Evolutionary conservation across 1,140 invertebrate species (phyloP).

Genomic region (Pristionchus pacificus): DNA sequence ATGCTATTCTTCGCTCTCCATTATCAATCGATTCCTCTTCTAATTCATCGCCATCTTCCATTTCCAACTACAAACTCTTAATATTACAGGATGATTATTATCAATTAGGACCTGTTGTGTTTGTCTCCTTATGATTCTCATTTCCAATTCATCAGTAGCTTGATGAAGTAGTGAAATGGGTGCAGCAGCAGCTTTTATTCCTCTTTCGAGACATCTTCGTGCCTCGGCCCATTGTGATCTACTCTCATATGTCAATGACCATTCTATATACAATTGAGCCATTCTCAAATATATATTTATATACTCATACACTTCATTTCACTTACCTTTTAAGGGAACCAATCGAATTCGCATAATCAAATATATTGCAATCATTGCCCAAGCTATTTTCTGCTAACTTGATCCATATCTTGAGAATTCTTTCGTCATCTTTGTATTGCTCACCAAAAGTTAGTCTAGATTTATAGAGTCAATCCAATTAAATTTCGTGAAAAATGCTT

Average conservation of each 20-base stretch:
- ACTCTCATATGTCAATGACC: neutral
- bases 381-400: slow-evolving; percentile 27
- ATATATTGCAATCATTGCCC: slow-evolving; percentile 23
- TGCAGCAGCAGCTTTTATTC: neutral
- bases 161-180: neutral
- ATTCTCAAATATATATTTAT: neutral
- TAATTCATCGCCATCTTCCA: neutral
- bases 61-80: neutral
- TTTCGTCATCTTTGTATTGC: slow-evolving; percentile 16
- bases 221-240: neutral
- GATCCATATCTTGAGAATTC: slow-evolving; percentile 31
- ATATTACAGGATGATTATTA: too few relatives aligned
- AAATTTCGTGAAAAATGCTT: slow-evolving; percentile 3
- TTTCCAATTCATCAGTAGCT: neutral
- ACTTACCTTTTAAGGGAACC: slow-evolving; percentile 14
- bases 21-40: neutral
- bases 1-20: neutral
- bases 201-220: neutral
- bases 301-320: neutral
- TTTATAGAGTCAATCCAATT: too few relatives aligned
- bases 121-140: neutral
- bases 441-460: too few relatives aligned
- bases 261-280: neutral
- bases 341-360: slow-evolving; percentile 17
- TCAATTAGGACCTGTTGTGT: too few relatives aligned